Base-by-base conservation (phyloP, 2,113 vertebrate genomes). In the Notechis scutatus region DNA sequence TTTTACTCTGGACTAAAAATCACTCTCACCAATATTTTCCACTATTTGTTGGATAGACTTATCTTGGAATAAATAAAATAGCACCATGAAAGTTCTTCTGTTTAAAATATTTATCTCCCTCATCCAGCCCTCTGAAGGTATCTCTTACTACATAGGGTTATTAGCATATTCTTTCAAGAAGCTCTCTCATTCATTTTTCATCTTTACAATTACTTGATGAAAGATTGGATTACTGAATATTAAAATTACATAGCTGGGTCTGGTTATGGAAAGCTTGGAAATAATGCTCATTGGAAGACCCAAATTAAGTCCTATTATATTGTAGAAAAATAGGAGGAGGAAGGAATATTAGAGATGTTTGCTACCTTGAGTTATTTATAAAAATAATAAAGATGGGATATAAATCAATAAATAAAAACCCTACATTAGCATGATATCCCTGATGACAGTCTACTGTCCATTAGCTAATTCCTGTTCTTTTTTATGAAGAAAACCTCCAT, bases 211-310 rank as follows among this genome's bases (percentile, higher is more conserved):
- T 69, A 95, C 91, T 55, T 93, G 88, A 45, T 87, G 87, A 93
- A 69, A 47, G 23, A 64, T 5, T 11, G 59, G 5, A 21, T 54
- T 5, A 89, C 39, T 91, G 50, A 45, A 47, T 92, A 12, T 52
- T 95, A 5, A 18, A 18, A 39, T 39, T 11, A 29, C 61, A 18
- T n/a, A 93, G 23, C 87, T 92, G 18, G 45, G 5, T 34, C 57
- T 92, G 74, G 96, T 88, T 59, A 86, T 90, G 52, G 89, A 54
- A 92, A 0, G 39, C 89, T 95, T 94, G 91, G 26, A 96, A 92
- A 94, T 23, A 93, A 90, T 23, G 3, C 85, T n/a, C 11, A 39
- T 94, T 95, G 94, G 45, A 34, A 90, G 15, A 92, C 26, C 34
- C 90, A 92, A 94, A 52, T 26, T 74, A 15, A 74, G 55, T 92